Evolutionary conservation across 2,888 invertebrate species (phyloP).

Genomic region (Lamellibrachia satsuma): DNA sequence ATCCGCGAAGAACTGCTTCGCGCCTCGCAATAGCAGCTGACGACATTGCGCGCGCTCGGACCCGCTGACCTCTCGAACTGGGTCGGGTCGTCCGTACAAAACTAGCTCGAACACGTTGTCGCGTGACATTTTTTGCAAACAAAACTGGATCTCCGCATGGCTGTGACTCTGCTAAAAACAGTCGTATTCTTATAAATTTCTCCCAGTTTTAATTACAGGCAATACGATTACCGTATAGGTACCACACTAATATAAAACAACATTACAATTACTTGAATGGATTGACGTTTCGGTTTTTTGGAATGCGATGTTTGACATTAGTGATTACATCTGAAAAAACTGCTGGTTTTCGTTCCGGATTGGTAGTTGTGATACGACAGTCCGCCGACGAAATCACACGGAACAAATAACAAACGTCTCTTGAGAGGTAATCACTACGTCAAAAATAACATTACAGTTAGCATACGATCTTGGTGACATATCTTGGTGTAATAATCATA

Average conservation of each 20-base stretch:
- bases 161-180: not conserved
- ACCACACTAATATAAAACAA: not conserved
- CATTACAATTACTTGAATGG: no score
- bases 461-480: not conserved
- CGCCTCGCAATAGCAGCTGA: not conserved
- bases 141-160: not conserved
- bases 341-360: no score
- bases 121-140: not conserved
- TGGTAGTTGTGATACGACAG: no score
- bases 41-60: not conserved
- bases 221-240: not conserved
- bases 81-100: not conserved
- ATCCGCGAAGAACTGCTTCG: not conserved
- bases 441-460: not conserved
- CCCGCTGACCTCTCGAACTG: not conserved
- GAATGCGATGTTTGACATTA: no score
- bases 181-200: not conserved
- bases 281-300: no score
- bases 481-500: no score
- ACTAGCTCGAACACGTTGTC: not conserved
- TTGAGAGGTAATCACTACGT: no score
- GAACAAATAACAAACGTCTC: no score
- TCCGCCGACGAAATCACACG: no score
- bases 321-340: no score
- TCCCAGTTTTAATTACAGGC: not conserved